These are phyloP conservation scores for Cydia splendana DNA, from an alignment of 1,140 invertebrate genomes.

Conservation along the genomic window DNA sequence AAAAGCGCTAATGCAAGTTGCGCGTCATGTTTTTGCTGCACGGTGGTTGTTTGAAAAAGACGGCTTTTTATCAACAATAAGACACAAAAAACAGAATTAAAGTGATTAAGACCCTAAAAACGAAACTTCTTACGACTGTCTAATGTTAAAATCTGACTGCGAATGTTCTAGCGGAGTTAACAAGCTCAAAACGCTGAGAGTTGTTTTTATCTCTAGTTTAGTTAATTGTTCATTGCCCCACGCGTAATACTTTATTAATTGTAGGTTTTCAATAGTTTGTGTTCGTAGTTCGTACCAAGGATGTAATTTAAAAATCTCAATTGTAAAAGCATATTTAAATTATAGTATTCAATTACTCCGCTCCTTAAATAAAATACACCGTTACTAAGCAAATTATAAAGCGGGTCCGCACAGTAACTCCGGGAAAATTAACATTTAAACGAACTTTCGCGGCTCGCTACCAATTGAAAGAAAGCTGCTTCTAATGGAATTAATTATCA, in stretches of 20 bases:
- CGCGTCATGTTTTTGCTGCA: too few relatives aligned
- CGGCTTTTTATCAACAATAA: too few relatives aligned
- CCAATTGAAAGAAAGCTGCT: slow-evolving; percentile 39
- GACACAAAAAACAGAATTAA: too few relatives aligned
- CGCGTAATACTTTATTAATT: neutral
- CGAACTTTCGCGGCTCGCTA: slow-evolving; percentile 36
- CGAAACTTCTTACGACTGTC: too few relatives aligned
- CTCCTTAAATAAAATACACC: slow-evolving; percentile 19
- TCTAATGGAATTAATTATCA: slow-evolving; percentile 42
- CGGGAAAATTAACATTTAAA: slow-evolving; percentile 45
- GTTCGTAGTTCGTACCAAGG: neutral
- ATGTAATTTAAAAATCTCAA: neutral
- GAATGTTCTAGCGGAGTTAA: too few relatives aligned
- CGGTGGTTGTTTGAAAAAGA: too few relatives aligned
- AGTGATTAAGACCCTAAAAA: too few relatives aligned
- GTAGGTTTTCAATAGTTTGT: neutral
- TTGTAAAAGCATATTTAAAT: neutral
- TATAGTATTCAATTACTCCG: slow-evolving; percentile 10
- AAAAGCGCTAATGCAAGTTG: too few relatives aligned
- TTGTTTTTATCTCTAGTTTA: too few relatives aligned
- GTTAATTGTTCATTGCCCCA: too few relatives aligned
- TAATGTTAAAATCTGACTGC: too few relatives aligned
- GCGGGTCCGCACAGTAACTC: neutral
- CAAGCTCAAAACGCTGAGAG: too few relatives aligned
- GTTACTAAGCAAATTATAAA: slow-evolving; percentile 28